Conservation (phyloP, 2,888 invertebrate genomes). For the Isoperla grammatica region DNA sequence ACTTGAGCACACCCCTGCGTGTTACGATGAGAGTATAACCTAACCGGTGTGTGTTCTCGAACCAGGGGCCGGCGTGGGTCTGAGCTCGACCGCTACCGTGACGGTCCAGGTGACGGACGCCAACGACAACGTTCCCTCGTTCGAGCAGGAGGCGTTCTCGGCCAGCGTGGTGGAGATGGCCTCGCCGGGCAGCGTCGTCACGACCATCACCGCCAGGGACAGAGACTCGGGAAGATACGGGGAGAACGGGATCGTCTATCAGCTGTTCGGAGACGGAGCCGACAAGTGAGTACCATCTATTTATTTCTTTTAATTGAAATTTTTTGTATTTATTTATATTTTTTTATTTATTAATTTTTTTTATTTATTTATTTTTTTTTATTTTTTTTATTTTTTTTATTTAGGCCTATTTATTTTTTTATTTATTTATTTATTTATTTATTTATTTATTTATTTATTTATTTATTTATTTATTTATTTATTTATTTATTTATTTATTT, state of each 20-base stretch:
- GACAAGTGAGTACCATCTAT: constrained; percentile 54
- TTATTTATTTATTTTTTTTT: not conserved
- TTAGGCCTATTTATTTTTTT: too few species aligned
- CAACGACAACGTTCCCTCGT: constrained; percentile 81
- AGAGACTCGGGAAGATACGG: constrained; percentile 78
- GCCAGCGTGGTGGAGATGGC: constrained; percentile 68
- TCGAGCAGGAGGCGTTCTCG: constrained; percentile 67
- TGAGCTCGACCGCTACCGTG: constrained; percentile 76
- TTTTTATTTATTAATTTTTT: too few species aligned
- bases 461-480: too few species aligned
- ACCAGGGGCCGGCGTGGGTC: not conserved
- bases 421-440: too few species aligned
- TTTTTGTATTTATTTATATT: too few species aligned
- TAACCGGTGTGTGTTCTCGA: too few species aligned
- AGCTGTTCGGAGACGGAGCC: constrained; percentile 73
- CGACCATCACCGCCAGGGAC: constrained; percentile 74
- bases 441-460: too few species aligned
- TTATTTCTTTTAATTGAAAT: too few species aligned
- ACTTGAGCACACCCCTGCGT: too few species aligned
- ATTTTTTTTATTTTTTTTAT: not conserved
- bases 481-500: too few species aligned
- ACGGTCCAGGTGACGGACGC: constrained; percentile 72
- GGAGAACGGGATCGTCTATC: constrained; percentile 76
- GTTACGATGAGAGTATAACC: too few species aligned
- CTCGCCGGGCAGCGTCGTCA: constrained; percentile 60